Evolutionary conservation across 1,140 invertebrate species (phyloP), one percentile per base, ranked within the genome.

Genomic region (Cardiocondyla obscurior): DNA sequence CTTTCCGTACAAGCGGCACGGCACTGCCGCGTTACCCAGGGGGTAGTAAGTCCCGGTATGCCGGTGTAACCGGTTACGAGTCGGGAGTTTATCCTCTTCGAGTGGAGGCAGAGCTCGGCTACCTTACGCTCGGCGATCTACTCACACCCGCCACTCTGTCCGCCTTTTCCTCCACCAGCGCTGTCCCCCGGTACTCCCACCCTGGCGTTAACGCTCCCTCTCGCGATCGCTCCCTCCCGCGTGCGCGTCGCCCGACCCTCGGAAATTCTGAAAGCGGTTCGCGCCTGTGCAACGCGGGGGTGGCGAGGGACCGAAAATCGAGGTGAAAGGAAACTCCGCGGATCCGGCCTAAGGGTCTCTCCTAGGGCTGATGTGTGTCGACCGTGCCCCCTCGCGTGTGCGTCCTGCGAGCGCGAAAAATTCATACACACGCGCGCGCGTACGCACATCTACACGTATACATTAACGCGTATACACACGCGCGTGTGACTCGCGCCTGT

Each of bases 321-420:
- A 88, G 89, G 90, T 86, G 82, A 90, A 91, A 89, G 89, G 87
- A 90, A 90, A 91, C 87, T 90, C 87, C 88, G 84, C 85, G 88
- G 89, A 91, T 91, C 89, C 87, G 85, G 89, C 87, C 88, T 90
- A 91, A 89, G 90, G 90, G 90, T 90, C 85, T 91, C 86, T 88
- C 86, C 86, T 89, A 91, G 90, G 90, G 90, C 89, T 91, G 87
- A 86, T 91, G 85, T 87, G 89, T 87, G 65, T 83, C 82, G 79
- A 25, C 70, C 65, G 76, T 73, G 46, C 25, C 70, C 33, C 44
- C 62, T 42, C 72, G 53, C 46, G 83, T 53, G 67, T 64, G 67
- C 77, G 77, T 70, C 3, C 62, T 67, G 19, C 33, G 33, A 79
- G 74, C 74, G 74, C 62, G 74, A 79, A 79, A 79, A 79, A 79